phyloP scores from a whole-genome alignment of 2,888 invertebrate species.

The Drosophila rellima region DNA sequence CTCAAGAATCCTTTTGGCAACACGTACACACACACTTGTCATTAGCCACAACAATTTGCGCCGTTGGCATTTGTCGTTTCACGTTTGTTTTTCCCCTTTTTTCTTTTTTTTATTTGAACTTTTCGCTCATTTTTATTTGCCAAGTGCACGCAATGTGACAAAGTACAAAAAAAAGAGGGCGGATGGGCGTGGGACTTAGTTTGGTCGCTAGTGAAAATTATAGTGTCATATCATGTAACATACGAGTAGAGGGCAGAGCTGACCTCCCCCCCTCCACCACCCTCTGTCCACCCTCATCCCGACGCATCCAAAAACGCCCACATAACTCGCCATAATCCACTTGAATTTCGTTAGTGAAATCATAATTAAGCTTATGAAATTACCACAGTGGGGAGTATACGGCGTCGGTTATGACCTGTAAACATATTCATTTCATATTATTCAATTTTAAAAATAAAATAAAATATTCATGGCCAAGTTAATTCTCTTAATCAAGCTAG shows the following conservation, averaged over 20 bases:
- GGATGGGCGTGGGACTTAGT: constrained; percentile 24
- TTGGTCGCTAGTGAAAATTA: constrained; percentile 53
- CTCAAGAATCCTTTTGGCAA: constrained; percentile 71
- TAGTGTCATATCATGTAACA: constrained; percentile 65
- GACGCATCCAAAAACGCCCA: constrained; percentile 8
- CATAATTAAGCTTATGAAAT: constrained; percentile 48
- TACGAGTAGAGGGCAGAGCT: constrained; percentile 6
- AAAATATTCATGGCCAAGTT: not conserved
- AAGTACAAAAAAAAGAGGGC: constrained; percentile 28
- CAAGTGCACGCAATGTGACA: constrained; percentile 77
- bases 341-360: constrained; percentile 50
- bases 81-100: not conserved
- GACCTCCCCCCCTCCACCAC: not conserved
- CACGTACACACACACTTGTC: constrained; percentile 45
- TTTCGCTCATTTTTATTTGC: constrained; percentile 64
- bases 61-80: constrained; percentile 47
- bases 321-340: constrained; percentile 38
- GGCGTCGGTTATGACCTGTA: constrained; percentile 20
- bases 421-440: too few relatives aligned
- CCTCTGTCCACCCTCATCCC: not conserved
- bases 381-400: not conserved
- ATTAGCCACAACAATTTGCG: constrained; percentile 73
- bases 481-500: not conserved
- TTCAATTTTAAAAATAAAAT: too few relatives aligned
- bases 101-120: constrained; percentile 20